phyloP scores from a whole-genome alignment of 2,113 vertebrate genomes.

The Atlantisia rogersi region DNA sequence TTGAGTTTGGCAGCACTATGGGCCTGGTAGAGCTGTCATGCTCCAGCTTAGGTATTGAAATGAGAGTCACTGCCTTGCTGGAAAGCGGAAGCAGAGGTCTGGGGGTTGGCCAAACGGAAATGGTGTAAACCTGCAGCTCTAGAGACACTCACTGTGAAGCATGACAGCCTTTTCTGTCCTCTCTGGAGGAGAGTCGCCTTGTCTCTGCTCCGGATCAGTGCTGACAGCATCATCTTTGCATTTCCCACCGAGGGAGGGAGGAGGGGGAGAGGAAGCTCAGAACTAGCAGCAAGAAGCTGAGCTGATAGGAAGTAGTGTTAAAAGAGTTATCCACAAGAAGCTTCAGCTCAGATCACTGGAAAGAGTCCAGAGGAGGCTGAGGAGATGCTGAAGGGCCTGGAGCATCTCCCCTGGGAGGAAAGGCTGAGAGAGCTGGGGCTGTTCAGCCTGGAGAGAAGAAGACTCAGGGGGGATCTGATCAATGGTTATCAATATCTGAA shows the following conservation, averaged over 20 bases:
- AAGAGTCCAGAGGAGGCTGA: too few relatives aligned
- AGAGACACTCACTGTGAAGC: background rate
- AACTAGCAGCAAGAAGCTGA: background rate
- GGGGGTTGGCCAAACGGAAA: conserved; percentile 7
- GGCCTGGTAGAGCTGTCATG: background rate
- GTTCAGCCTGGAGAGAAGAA: too few relatives aligned
- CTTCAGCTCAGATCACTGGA: background rate
- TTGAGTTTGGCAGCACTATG: background rate
- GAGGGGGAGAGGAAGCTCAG: background rate
- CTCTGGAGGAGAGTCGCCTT: background rate
- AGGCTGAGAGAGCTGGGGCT: too few relatives aligned
- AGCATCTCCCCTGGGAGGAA: too few relatives aligned
- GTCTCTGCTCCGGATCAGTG: background rate
- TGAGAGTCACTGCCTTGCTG: background rate
- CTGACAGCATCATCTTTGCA: background rate
- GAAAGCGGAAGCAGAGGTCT: conserved; percentile 23
- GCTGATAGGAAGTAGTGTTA: background rate
- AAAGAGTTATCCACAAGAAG: background rate
- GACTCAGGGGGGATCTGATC: too few relatives aligned
- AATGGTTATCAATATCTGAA: too few relatives aligned
- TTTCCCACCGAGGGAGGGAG: background rate
- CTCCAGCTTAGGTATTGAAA: background rate
- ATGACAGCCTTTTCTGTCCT: rapidly evolving
- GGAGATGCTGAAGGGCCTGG: too few relatives aligned
- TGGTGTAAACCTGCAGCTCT: background rate